Conservation (phyloP, 2,888 invertebrate species). For the Neelides folsomi region DNA sequence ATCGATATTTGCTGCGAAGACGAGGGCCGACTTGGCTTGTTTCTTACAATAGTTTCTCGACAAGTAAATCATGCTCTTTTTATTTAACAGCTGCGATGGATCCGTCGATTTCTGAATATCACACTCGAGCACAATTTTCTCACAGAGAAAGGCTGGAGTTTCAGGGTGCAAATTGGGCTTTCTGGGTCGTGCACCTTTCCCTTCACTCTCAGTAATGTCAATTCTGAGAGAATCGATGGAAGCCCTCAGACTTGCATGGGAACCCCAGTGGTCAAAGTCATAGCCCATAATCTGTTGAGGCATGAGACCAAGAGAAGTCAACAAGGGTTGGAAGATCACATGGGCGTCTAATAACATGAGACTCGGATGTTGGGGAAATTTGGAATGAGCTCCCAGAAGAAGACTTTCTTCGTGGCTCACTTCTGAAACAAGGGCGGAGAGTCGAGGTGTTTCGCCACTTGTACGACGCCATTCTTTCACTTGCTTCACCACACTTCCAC, state of each 20-base stretch:
- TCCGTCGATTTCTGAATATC: constrained; percentile 51
- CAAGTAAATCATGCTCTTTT: constrained; percentile 65
- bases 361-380: constrained; percentile 32
- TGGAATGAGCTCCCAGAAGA: constrained; percentile 30
- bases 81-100: constrained; percentile 43
- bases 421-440: constrained; percentile 23
- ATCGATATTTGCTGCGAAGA: constrained; percentile 73
- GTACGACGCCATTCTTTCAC: constrained; percentile 24
- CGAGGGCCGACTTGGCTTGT: constrained; percentile 80
- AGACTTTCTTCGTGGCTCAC: constrained; percentile 32
- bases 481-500: constrained; percentile 24
- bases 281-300: constrained; percentile 59
- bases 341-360: constrained; percentile 68
- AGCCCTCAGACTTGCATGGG: constrained; percentile 67
- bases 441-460: constrained; percentile 3
- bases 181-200: constrained; percentile 25
- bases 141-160: constrained; percentile 81
- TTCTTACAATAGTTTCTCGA: constrained; percentile 75
- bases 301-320: constrained; percentile 78
- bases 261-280: constrained; percentile 74
- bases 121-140: constrained; percentile 75
- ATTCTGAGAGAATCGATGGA: constrained; percentile 78
- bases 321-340: constrained; percentile 79
- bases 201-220: constrained; percentile 85
- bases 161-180: constrained; percentile 45